A percentile compares a stretch with the other conserved stretches of the same genome.
Evolutionary conservation across 1,140 invertebrate genomes (phyloP).

Genomic region (Nomia melanderi): DNA sequence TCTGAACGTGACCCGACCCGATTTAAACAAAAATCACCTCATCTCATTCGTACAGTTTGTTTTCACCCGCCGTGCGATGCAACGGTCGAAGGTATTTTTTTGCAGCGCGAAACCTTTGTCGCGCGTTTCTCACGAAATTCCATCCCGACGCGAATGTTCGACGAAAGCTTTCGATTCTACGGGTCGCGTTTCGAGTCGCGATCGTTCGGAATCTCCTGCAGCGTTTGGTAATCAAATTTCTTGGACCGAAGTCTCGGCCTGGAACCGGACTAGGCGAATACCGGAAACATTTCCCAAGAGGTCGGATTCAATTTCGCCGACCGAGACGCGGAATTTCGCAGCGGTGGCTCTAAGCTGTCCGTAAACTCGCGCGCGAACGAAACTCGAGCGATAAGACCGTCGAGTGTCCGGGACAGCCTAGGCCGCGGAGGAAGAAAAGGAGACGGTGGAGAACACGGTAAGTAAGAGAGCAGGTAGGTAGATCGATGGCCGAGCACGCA

Average conservation of each 20-base stretch:
- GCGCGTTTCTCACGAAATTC: too few species aligned
- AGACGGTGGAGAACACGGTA: constrained; percentile 16
- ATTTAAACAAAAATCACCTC: too few species aligned
- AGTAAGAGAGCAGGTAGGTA: constrained; percentile 7
- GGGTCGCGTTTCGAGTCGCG: too few species aligned
- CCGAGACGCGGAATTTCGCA: constrained; percentile 70
- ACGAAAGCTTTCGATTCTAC: too few species aligned
- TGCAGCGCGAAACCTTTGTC: too few species aligned
- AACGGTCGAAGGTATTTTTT: too few species aligned
- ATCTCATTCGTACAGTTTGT: too few species aligned
- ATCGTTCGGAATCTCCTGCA: background rate
- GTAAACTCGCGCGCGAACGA: constrained; percentile 64
- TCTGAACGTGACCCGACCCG: too few species aligned
- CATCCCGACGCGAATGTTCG: background rate
- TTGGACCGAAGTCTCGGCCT: constrained; percentile 39
- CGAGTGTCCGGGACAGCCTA: constrained; percentile 51
- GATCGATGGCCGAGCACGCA: constrained; percentile 20
- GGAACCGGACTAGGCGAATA: constrained; percentile 51
- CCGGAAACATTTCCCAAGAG: constrained; percentile 71
- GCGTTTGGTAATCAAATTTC: constrained; percentile 69
- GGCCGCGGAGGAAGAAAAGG: background rate
- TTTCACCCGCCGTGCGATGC: too few species aligned
- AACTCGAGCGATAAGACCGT: constrained; percentile 67
- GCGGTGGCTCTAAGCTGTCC: constrained; percentile 61
- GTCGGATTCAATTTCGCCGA: constrained; percentile 73